phyloP scores from a whole-genome alignment of 1,140 invertebrate species.

The Gerris buenoi region DNA sequence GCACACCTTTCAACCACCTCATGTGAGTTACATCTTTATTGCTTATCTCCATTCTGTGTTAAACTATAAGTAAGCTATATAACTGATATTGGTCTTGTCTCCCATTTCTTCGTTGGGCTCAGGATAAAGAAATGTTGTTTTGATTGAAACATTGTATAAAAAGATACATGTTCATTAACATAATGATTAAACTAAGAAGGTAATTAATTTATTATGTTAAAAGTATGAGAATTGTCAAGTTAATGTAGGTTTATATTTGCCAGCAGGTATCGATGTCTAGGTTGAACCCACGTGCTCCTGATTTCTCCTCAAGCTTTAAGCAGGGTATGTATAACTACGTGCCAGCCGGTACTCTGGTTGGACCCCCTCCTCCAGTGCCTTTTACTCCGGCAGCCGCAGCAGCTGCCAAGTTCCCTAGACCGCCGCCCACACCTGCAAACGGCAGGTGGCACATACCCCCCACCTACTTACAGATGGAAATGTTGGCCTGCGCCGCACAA shows the following conservation, averaged over 20 bases:
- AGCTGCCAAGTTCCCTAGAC: neutral
- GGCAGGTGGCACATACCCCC: neutral
- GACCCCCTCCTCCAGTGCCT: neutral
- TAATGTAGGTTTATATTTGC: neutral
- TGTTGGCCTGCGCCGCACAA: neutral
- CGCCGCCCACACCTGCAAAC: neutral
- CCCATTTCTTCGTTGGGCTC: no score
- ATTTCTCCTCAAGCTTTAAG: conserved; percentile 45
- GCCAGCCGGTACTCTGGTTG: neutral
- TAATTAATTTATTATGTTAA: no score
- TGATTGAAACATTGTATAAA: no score
- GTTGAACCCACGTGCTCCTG: conserved; percentile 73
- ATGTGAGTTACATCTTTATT: neutral
- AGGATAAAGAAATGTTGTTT: no score
- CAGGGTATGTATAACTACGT: conserved; percentile 2
- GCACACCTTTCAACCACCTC: neutral
- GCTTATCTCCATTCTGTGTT: no score
- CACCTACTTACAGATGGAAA: neutral
- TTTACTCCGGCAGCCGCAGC: neutral
- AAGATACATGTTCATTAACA: no score
- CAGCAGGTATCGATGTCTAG: conserved; percentile 44
- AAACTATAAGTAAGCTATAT: no score
- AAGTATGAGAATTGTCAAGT: no score
- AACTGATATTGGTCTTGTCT: no score
- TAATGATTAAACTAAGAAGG: no score